Evolutionary conservation across 2,113 vertebrate species (phyloP).

Genomic region (Antechinus stuartii): DNA sequence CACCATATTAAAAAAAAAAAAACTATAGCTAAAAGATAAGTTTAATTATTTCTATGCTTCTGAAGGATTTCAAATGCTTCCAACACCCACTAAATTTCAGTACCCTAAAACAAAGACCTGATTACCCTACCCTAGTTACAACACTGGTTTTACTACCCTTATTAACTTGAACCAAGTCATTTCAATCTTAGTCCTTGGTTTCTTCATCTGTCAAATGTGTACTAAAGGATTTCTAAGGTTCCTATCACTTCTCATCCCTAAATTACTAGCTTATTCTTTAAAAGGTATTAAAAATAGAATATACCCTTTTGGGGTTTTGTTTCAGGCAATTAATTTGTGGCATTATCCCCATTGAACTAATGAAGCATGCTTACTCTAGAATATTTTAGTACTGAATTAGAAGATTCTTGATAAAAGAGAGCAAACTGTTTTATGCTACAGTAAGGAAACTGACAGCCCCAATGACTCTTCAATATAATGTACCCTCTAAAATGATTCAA

Average conservation of each 20-base stretch:
- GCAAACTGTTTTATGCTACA: slow-evolving; percentile 8
- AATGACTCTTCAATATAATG: not conserved
- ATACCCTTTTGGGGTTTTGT: not conserved
- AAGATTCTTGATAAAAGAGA: slow-evolving; percentile 15
- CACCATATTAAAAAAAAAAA: not conserved
- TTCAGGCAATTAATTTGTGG: slow-evolving; percentile 7
- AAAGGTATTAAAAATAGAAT: slow-evolving; percentile 7
- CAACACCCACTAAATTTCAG: not conserved
- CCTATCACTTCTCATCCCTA: not conserved
- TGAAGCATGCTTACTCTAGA: not conserved
- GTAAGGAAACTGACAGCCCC: slow-evolving; percentile 20
- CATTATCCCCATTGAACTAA: slow-evolving; percentile 1
- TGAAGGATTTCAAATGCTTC: not conserved
- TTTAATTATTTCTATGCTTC: not conserved
- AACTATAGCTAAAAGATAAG: not conserved
- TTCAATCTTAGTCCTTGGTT: not conserved
- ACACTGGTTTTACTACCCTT: not conserved
- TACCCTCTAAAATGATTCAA: not conserved
- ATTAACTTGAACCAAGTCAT: not conserved
- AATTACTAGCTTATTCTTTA: not conserved
- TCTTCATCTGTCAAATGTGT: not conserved
- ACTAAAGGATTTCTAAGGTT: not conserved
- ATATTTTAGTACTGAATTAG: not conserved
- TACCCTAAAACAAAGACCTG: not conserved
- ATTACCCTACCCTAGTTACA: not conserved